Evolutionary conservation across 2,888 invertebrate genomes (phyloP), one percentile per base, ranked within the genome.

Genomic region (Psylliodes chrysocephalus): DNA sequence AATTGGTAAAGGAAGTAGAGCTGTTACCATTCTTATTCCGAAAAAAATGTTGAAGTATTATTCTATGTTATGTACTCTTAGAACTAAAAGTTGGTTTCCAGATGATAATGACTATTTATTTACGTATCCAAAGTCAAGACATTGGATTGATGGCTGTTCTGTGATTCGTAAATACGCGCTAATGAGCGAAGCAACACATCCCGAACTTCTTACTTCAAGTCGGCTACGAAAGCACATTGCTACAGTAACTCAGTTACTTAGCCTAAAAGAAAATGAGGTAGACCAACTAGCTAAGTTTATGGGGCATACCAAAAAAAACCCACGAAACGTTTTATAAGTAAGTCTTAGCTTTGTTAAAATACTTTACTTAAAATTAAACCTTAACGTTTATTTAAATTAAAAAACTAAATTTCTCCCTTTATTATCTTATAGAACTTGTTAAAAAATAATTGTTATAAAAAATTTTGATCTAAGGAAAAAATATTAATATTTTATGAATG

Each of bases 181-280:
- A 54, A 64, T 49, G 25, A 67, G 64, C 52, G 66, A 66, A 12
- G 64, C 69, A 15, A 51, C 68, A 68, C 55, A 71, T 56, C 72
- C 67, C 7, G 38, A 44, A 8, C 30, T 60, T 17, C 54, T 70
- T 17, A 66, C 72, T 14, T 71, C 59, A 38, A 18, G 14, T 14
- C 42, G 33, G 38, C 52, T 66, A 14, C 35, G 63, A 22, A 66
- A 66, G 28, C 66, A 66, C 35, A 60, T 66, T 17, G 67, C 66
- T 2, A 66, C 66, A 3, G 53, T 56, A 4, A 47, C 56, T 12
- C 63, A 66, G 30, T 10, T 66, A 7, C 14, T 66, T 12, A 54
- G 18, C 33, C 25, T 67, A 17, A 30, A 42, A 15, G 56, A 46
- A 14, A 53, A 64, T 55, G 64, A 57, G 54, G 35, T 67, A 12